A percentile compares a stretch with the other conserved stretches of the same genome.
phyloP scores from a whole-genome alignment of 1,140 invertebrate genomes.

The Coelopa frigida region DNA sequence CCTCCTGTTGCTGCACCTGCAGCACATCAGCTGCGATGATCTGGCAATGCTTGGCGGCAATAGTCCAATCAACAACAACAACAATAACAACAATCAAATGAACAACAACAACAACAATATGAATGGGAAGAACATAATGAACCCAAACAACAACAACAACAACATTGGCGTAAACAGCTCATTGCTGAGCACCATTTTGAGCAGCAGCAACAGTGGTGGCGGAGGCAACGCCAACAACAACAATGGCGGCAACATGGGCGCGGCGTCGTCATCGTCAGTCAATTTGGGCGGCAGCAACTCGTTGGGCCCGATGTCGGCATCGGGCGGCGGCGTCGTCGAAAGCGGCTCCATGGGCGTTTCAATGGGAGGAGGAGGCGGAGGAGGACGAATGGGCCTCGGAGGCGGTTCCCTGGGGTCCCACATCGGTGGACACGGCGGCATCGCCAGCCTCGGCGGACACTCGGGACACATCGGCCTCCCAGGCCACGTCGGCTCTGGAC shows the following conservation, averaged over 20 bases:
- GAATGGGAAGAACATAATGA: too few species aligned
- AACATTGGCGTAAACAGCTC: constrained; percentile 20
- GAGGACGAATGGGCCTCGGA: too few species aligned
- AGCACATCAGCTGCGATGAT: constrained; percentile 12
- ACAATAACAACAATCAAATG: too few species aligned
- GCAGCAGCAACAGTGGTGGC: constrained; percentile 12
- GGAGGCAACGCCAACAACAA: constrained; percentile 7
- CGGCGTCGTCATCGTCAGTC: constrained; percentile 18
- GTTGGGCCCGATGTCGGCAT: constrained; percentile 6
- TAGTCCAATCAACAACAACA: too few species aligned
- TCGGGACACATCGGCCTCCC: too few species aligned
- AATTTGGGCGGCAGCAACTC: constrained; percentile 12
- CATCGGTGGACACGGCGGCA: too few species aligned
- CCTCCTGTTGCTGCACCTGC: constrained; percentile 8
- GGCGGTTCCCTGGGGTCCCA: too few species aligned
- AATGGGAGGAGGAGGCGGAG: too few species aligned
- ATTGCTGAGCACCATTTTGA: constrained; percentile 22
- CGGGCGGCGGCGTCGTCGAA: constrained; percentile 2
- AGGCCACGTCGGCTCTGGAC: too few species aligned
- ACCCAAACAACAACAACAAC: too few species aligned
- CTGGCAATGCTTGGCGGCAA: neutral
- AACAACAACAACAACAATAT: too few species aligned
- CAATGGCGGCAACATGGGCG: constrained; percentile 16
- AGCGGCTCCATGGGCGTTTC: neutral
- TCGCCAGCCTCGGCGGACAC: too few species aligned